Conservation (phyloP, 1,140 invertebrate species). For the Lordiphosa mommai region DNA sequence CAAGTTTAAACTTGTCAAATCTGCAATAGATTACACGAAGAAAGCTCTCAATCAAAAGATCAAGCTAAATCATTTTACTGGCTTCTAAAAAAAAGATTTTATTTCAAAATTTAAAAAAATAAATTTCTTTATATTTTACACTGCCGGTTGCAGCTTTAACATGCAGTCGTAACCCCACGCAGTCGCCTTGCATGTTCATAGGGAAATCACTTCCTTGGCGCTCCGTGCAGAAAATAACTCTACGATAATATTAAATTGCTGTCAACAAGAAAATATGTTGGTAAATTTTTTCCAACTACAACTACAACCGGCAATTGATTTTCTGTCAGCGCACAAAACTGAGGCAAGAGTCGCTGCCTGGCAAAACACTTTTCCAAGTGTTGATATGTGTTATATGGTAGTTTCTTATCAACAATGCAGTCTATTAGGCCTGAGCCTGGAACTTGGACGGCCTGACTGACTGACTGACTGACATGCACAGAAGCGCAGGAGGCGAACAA, state of each 20-base stretch:
- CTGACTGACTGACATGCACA: constrained; percentile 57
- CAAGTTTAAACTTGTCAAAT: too few relatives aligned
- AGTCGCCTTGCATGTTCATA: constrained; percentile 37
- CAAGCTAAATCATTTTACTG: too few relatives aligned
- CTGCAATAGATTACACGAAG: too few relatives aligned
- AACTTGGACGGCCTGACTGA: constrained; percentile 4
- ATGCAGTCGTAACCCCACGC: constrained; percentile 8
- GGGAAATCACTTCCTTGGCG: constrained; percentile 23
- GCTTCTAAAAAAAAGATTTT: too few relatives aligned
- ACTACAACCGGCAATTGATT: constrained; percentile 56
- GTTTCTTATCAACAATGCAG: constrained; percentile 73
- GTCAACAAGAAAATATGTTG: constrained; percentile 75
- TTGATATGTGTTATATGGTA: constrained; percentile 71
- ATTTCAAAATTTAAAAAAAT: not conserved
- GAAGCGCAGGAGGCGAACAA: constrained; percentile 40
- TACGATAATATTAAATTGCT: constrained; percentile 76
- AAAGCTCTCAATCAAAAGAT: too few relatives aligned
- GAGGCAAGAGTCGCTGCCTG: not conserved
- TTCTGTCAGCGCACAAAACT: constrained; percentile 59
- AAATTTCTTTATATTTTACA: not conserved
- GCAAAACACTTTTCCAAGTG: constrained; percentile 75
- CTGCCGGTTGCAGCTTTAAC: constrained; percentile 4
- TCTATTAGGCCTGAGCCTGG: constrained; percentile 49
- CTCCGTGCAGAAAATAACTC: constrained; percentile 71
- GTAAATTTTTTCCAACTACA: constrained; percentile 60